Base-by-base conservation (phyloP, 2,113 vertebrate species). In the Urocolius indicus region DNA sequence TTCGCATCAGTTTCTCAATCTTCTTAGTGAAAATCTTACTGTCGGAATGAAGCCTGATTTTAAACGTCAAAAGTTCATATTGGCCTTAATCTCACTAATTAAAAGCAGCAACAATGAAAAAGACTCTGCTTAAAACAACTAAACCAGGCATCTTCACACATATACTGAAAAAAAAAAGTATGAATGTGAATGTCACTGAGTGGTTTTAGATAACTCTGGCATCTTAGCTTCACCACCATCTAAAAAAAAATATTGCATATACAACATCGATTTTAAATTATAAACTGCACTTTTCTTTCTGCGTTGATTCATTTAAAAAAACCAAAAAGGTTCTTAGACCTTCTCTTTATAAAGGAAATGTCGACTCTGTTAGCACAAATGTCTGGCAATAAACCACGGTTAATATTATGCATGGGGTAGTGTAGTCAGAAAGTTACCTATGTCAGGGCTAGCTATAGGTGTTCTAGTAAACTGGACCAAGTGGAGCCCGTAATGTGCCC, bases 81-180 rank as follows among this genome's bases (percentile, higher is more conserved):
- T 69, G n/a, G 21, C 30, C n/a, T 84, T 86, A 89, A 58, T 76
- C 27, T 61, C 23, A 75, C 5, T 7, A 16, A 22, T 55, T 71
- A 59, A 74, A 43, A 79, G 32, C 51, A 63, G 11, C 45, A 84
- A 51, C 13, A 76, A 38, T 0, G 5, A 61, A 90, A 79, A 65
- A 86, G 21, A 46, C 2, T 14, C 18, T 85, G 4, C 21, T 49
- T 81, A 61, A 84, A 76, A 76, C 7, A 78, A 87, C 67, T 32
- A 45, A 73, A 41, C 5, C n/a, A 55, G 8, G 17, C 8, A 55
- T 67, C 12, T 78, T 79, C 75, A 63, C 7, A 75, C 48, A 38
- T 27, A 55, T 4, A 20, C 7, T 38, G 57, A 13, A 66, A 62
- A 61, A 65, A 43, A 0, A 0, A 3, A 11, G 38, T 8, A 55